Conservation (phyloP, 2,113 vertebrate species). For the Struthio camelus region DNA sequence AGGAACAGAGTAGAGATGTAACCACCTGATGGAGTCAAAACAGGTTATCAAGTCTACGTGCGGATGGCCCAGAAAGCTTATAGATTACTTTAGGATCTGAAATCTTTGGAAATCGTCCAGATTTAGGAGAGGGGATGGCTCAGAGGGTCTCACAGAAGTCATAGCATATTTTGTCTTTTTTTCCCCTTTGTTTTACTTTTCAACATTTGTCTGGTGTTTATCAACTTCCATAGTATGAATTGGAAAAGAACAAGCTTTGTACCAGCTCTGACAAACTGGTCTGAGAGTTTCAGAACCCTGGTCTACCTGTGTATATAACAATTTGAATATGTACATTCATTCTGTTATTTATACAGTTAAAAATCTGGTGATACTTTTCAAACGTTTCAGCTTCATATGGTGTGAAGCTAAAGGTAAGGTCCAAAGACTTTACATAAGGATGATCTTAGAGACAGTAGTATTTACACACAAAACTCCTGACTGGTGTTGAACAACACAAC, state of each 20-base stretch:
- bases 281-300: not conserved
- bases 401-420: fast-evolving
- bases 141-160: not conserved
- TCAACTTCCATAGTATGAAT: not conserved
- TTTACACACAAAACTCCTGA: too few species aligned
- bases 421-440: too few species aligned
- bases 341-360: not conserved
- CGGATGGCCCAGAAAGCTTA: not conserved
- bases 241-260: not conserved
- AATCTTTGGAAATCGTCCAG: not conserved
- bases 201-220: not conserved
- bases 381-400: not conserved
- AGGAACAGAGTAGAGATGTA: not conserved
- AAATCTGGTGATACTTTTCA: not conserved
- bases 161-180: not conserved
- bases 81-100: not conserved
- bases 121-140: not conserved
- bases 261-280: not conserved
- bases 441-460: too few species aligned
- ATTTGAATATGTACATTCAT: not conserved
- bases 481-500: too few species aligned
- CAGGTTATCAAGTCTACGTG: not conserved
- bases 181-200: not conserved
- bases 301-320: not conserved
- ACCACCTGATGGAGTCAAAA: not conserved